Evolutionary conservation across 2,888 invertebrate genomes (phyloP).

Genomic region (Andrena camellia): DNA sequence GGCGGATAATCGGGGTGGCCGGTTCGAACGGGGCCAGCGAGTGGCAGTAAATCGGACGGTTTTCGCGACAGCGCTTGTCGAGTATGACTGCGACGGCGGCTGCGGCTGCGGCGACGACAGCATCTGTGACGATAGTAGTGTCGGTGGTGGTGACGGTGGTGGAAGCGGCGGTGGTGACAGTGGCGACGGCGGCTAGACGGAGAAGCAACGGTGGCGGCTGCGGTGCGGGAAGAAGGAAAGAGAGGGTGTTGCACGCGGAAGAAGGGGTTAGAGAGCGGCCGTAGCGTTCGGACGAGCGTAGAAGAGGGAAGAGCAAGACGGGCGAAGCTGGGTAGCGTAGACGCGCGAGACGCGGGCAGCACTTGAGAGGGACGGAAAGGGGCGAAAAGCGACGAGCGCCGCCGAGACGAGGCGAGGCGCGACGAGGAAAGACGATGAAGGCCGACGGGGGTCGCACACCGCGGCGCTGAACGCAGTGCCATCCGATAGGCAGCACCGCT

Average conservation of each 20-base stretch:
- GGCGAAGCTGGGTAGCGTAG: conserved; percentile 38
- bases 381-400: conserved; percentile 68
- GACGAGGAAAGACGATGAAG: conserved; percentile 74
- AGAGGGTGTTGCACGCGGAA: conserved; percentile 37
- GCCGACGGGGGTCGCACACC: conserved; percentile 75
- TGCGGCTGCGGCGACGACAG: conserved; percentile 51
- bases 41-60: conserved; percentile 54
- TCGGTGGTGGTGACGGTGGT: neutral
- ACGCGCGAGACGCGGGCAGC: conserved; percentile 40
- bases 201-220: conserved; percentile 20
- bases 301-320: conserved; percentile 4
- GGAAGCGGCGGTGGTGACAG: conserved; percentile 7
- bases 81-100: conserved; percentile 41
- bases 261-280: conserved; percentile 43
- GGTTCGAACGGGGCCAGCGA: neutral
- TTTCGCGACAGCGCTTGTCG: conserved; percentile 57
- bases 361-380: conserved; percentile 66
- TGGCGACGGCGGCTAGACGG: conserved; percentile 8
- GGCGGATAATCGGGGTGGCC: neutral
- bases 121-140: conserved; percentile 33
- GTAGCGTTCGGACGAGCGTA: neutral
- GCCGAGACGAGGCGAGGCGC: conserved; percentile 73
- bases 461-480: conserved; percentile 81
- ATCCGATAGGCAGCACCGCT: conserved; percentile 81
- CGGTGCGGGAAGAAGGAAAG: conserved; percentile 17